Conservation (phyloP, 2,113 vertebrate species). For the Poeciliopsis turrubarensis region DNA sequence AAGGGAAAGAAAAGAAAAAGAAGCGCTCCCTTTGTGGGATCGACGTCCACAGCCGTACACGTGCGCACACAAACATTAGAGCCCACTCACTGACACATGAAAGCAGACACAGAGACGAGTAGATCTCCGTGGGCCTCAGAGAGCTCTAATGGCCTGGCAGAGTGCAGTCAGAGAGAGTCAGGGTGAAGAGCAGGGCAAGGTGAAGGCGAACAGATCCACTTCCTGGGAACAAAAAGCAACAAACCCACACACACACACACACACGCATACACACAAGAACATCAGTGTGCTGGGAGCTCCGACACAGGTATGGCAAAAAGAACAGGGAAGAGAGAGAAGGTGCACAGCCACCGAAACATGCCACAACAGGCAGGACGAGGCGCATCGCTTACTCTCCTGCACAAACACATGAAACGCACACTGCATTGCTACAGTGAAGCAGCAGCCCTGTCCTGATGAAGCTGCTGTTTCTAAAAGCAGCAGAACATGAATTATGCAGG, state of each 20-base stretch:
- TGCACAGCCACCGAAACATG: conserved; percentile 50
- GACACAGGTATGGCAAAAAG: conserved; percentile 29
- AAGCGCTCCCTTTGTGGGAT: conserved; percentile 25
- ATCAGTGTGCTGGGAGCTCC: conserved; percentile 33
- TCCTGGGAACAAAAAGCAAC: conserved; percentile 14
- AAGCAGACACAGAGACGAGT: conserved; percentile 72
- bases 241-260: conserved; percentile 10
- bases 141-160: conserved; percentile 80
- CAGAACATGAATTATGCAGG: conserved; percentile 84
- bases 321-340: conserved; percentile 34
- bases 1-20: background rate
- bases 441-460: conserved; percentile 80
- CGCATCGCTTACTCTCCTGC: conserved; percentile 29
- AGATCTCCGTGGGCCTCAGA: conserved; percentile 67
- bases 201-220: conserved; percentile 72
- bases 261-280: conserved; percentile 24
- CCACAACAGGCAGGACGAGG: conserved; percentile 50
- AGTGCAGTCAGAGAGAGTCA: conserved; percentile 73
- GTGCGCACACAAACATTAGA: conserved; percentile 31
- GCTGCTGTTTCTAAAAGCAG: conserved; percentile 84
- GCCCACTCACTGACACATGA: conserved; percentile 74
- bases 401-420: conserved; percentile 17
- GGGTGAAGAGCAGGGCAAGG: conserved; percentile 82
- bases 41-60: conserved; percentile 26
- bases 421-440: conserved; percentile 75